Evolutionary conservation across 2,797 vertebrate species (phyloP), one percentile per base, ranked within the genome.

Genomic region (Sebastes diploproa): DNA sequence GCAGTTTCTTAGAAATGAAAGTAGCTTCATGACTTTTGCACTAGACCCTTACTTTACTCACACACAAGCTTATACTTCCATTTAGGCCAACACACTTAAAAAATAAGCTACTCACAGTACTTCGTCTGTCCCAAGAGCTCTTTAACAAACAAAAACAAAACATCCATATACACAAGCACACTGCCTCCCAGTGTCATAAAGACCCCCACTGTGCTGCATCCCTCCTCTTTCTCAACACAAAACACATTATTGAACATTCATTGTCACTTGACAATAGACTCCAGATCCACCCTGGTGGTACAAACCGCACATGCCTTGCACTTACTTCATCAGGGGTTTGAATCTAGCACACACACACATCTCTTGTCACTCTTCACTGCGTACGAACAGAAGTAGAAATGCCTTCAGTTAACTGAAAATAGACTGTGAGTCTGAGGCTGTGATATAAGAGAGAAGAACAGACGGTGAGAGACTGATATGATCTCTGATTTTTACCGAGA

Each of bases 201-300:
- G 80, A 66, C 32, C 55, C 75, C 75, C 69, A 56, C 56, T 84
- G 82, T 85, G 63, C 78, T 62, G 56, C 23, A 2, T 46, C 63
- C 63, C 78, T 29, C 69, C 42, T 72, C 68, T 62, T 69, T 38
- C 61, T 75, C 63, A 73, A 80, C 74, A 85, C 86, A 84, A 84
- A 77, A 82, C 84, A 71, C 82, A 68, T 80, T 72, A 86, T 77
- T 81, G 72, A 85, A 62, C 78, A 74, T 82, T 85, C 81, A 84
- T 80, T 88, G 63, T 83, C 80, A 75, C 73, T 77, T 80, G 58
- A 90, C 90, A 91, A 83, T 82, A 78, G 86, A 80, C 55, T 80
- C 52, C 50, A 69, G 16, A 79, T 60, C 55, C 46, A 64, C 67
- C 67, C 69, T 36, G 36, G 46, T 87, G 81, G 81, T 82, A 71